These are phyloP conservation scores for Ypsolopha scabrella DNA, from an alignment of 2,888 invertebrate genomes.

Conservation along the genomic window DNA sequence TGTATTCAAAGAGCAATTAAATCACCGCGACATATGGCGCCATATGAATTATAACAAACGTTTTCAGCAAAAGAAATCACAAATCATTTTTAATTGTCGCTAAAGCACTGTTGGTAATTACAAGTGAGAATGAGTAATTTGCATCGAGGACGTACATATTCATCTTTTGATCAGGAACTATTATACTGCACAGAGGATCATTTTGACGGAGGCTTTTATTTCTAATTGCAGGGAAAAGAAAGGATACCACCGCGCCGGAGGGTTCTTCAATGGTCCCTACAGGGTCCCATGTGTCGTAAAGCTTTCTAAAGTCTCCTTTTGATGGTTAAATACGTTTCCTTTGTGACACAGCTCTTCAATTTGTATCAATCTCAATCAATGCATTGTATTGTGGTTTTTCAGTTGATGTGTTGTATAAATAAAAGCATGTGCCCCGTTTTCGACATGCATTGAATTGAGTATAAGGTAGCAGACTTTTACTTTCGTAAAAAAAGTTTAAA, in stretches of 20 bases:
- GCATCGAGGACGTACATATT: not conserved
- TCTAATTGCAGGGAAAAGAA: conserved; percentile 38
- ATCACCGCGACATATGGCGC: not conserved
- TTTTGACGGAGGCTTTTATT: conserved; percentile 24
- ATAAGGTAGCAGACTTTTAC: too few relatives aligned
- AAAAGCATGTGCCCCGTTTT: not conserved
- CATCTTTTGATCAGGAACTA: conserved; percentile 23
- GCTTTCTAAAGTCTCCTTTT: conserved; percentile 30
- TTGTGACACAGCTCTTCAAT: conserved; percentile 30
- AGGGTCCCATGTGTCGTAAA: conserved; percentile 34
- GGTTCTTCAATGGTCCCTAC: conserved; percentile 19
- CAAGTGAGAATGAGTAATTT: too few relatives aligned
- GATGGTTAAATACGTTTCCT: conserved; percentile 24
- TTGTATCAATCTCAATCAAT: conserved; percentile 31
- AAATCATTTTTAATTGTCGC: not conserved
- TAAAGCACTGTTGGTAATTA: not conserved
- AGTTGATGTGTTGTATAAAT: conserved; percentile 9
- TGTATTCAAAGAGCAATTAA: too few relatives aligned
- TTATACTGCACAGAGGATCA: conserved; percentile 24
- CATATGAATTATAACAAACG: not conserved
- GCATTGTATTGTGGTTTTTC: conserved; percentile 29
- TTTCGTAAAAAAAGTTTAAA: too few relatives aligned
- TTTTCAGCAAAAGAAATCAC: not conserved
- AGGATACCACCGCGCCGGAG: conserved; percentile 19
- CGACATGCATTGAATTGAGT: too few relatives aligned